Conservation (phyloP, 2,797 vertebrate species). For the Acanthornis magna region DNA sequence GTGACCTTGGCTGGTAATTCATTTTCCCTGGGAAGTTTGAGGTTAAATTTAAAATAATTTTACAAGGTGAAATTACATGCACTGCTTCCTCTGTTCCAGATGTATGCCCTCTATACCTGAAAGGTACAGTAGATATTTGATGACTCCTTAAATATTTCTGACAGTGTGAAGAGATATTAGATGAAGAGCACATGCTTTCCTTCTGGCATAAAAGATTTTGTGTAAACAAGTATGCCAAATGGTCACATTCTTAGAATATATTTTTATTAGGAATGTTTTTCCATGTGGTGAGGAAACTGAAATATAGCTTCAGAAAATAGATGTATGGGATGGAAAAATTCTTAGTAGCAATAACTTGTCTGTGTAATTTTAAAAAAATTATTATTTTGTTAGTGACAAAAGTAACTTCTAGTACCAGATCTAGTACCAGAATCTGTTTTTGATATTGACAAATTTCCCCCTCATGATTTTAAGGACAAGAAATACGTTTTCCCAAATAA, state of each 20-base stretch:
- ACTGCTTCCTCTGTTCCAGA: slow-evolving; percentile 54
- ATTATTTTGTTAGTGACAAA: not conserved
- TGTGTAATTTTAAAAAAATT: not conserved
- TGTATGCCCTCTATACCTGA: slow-evolving; percentile 42
- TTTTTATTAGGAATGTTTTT: slow-evolving; percentile 2
- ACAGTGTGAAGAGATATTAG: not conserved
- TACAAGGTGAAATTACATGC: slow-evolving; percentile 51
- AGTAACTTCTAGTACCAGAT: not conserved
- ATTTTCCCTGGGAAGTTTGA: slow-evolving; percentile 1
- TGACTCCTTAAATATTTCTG: slow-evolving; percentile 54
- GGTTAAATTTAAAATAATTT: slow-evolving; percentile 42
- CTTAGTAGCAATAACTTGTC: not conserved
- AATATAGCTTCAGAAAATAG: not conserved
- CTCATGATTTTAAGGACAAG: not conserved
- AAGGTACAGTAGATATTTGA: slow-evolving; percentile 23
- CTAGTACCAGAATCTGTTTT: not conserved
- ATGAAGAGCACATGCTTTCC: slow-evolving; percentile 50
- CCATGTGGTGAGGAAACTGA: not conserved
- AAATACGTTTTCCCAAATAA: not conserved
- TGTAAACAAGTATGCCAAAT: slow-evolving; percentile 33
- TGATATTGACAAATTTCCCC: not conserved
- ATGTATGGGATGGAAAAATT: not conserved
- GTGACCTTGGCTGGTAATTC: not conserved
- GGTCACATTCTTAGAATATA: not conserved
- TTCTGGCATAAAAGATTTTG: slow-evolving; percentile 9